These are phyloP conservation scores for Penaeus japonicus DNA, from an alignment of 1,140 invertebrate genomes.

Conservation along the genomic window DNA sequence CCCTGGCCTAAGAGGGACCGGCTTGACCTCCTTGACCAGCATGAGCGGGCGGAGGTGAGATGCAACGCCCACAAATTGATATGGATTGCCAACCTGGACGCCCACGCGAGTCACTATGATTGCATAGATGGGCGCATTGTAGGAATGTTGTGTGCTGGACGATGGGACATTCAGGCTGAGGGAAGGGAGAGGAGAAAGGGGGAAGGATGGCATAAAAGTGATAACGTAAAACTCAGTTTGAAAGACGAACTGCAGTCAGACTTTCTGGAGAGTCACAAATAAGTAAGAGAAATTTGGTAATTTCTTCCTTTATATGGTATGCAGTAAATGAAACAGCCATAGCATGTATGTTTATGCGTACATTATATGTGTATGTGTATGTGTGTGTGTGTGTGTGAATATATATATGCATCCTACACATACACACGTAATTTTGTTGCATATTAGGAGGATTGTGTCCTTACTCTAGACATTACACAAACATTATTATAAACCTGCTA, in stretches of 20 bases:
- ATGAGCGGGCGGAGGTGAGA: not conserved
- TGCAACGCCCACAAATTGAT: conserved; percentile 1
- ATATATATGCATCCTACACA: too few species aligned
- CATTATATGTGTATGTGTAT: not conserved
- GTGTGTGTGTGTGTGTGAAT: too few species aligned
- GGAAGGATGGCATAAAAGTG: not conserved
- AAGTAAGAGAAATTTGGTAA: too few species aligned
- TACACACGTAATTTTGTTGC: too few species aligned
- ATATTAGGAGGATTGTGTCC: too few species aligned
- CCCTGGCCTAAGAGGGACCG: not conserved
- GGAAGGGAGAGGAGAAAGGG: not conserved
- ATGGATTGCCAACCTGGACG: conserved; percentile 16
- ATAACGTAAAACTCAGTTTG: too few species aligned
- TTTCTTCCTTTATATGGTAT: not conserved
- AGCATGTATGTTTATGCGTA: not conserved
- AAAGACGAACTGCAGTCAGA: too few species aligned
- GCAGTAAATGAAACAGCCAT: not conserved
- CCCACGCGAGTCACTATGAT: not conserved
- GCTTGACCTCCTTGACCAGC: not conserved
- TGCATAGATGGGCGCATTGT: not conserved
- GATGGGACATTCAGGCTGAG: not conserved
- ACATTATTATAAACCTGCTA: too few species aligned
- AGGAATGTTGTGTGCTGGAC: not conserved
- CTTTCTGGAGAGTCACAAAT: too few species aligned
- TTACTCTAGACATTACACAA: too few species aligned